Conservation (phyloP, 2,113 vertebrate genomes). For the Tonatia bakeri region DNA sequence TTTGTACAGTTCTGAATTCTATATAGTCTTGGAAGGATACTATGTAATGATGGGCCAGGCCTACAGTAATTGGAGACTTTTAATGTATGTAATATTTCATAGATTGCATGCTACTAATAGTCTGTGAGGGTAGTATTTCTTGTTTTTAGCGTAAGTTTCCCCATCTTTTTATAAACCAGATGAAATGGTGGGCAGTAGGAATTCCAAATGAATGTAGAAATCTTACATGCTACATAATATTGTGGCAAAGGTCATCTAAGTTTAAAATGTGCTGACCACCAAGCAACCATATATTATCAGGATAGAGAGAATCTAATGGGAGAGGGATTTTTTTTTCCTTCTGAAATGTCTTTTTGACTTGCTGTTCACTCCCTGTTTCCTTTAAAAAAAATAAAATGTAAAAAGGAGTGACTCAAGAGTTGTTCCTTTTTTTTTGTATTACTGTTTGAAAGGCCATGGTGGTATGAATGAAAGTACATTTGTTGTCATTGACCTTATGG, state of each 20-base stretch:
- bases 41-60: conserved; percentile 72
- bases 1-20: conserved; percentile 77
- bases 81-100: conserved; percentile 78
- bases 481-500: background rate
- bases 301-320: background rate
- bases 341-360: conserved; percentile 10
- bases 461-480: background rate
- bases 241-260: conserved; percentile 21
- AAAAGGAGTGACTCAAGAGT: background rate
- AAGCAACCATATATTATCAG: conserved; percentile 13
- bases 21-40: conserved; percentile 74
- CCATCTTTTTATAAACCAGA: conserved; percentile 32
- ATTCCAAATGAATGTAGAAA: conserved; percentile 21
- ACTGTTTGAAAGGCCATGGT: background rate
- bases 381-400: background rate
- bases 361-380: background rate
- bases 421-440: background rate
- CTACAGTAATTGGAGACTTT: conserved; percentile 77
- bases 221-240: conserved; percentile 24
- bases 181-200: conserved; percentile 16
- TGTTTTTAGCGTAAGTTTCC: conserved; percentile 70
- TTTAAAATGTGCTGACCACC: conserved; percentile 27
- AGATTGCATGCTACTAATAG: conserved; percentile 83
- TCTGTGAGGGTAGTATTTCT: conserved; percentile 76
- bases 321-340: background rate